Percentiles rank a stretch among this genome's conserved stretches.
Conservation (phyloP, 2,888 invertebrate species). For the Labia minor region DNA sequence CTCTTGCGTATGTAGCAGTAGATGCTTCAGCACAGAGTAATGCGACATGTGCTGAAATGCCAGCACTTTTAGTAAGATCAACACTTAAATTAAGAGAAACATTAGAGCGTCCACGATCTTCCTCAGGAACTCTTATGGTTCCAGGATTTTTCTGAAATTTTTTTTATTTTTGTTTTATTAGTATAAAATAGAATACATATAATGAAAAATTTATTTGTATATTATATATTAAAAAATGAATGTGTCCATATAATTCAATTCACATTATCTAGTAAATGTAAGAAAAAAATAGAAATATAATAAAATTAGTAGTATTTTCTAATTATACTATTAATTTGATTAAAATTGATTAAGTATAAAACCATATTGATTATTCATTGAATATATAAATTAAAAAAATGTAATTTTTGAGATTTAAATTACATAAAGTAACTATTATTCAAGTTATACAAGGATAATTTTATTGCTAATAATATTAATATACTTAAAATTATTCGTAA, state of each 20-base stretch:
- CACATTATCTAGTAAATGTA: too few relatives aligned
- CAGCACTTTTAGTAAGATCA: constrained; percentile 51
- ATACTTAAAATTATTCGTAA: too few relatives aligned
- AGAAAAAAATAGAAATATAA: too few relatives aligned
- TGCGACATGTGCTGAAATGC: constrained; percentile 63
- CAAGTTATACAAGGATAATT: too few relatives aligned
- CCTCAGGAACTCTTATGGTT: constrained; percentile 79
- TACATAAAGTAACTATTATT: too few relatives aligned
- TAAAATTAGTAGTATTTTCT: too few relatives aligned
- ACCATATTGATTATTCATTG: too few relatives aligned
- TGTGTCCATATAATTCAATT: not conserved
- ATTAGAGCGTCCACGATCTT: constrained; percentile 74
- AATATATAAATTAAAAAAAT: too few relatives aligned
- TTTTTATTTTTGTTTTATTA: not conserved
- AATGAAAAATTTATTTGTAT: constrained; percentile 30
- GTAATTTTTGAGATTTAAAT: too few relatives aligned
- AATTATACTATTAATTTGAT: too few relatives aligned
- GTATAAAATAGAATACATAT: constrained; percentile 18
- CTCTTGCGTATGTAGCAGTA: constrained; percentile 64
- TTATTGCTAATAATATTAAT: too few relatives aligned
- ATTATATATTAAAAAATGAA: constrained; percentile 29
- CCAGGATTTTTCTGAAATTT: constrained; percentile 57
- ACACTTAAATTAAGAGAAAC: constrained; percentile 76
- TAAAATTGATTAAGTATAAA: too few relatives aligned
- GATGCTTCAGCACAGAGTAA: constrained; percentile 67